A percentile compares a stretch with the other conserved stretches of the same genome.
These are phyloP conservation scores for Propsilocerus akamusi DNA, from an alignment of 1,140 invertebrate species.

Conservation along the genomic window DNA sequence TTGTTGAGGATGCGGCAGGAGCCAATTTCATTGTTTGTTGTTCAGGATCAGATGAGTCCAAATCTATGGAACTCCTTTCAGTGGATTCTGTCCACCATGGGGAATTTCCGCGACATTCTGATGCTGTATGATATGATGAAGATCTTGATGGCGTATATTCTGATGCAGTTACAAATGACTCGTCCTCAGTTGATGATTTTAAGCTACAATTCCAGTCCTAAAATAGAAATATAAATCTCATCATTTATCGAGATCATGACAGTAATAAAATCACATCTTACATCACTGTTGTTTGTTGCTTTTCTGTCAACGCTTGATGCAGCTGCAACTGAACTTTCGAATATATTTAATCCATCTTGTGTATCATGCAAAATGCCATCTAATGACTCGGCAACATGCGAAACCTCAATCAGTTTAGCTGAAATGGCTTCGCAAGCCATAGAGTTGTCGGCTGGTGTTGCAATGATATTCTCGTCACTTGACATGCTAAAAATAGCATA, in stretches of 20 bases:
- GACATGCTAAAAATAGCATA: not conserved
- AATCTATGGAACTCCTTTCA: constrained; percentile 20
- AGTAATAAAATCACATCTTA: constrained; percentile 8
- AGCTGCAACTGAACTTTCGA: constrained; percentile 8
- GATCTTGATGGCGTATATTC: constrained; percentile 45
- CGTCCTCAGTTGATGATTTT: constrained; percentile 25
- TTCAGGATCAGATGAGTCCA: not conserved
- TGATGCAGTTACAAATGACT: constrained; percentile 48
- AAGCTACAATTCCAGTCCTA: constrained; percentile 22
- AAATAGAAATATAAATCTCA: constrained; percentile 4
- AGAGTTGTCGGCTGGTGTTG: constrained; percentile 27
- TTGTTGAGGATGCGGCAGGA: not conserved
- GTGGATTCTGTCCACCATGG: constrained; percentile 28
- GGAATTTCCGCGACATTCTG: constrained; percentile 33
- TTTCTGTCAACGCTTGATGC: constrained; percentile 12
- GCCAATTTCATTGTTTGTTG: not conserved
- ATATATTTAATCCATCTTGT: constrained; percentile 17
- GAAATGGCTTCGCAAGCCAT: constrained; percentile 44
- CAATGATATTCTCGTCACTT: constrained; percentile 4
- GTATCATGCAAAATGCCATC: constrained; percentile 35
- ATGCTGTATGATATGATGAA: constrained; percentile 43
- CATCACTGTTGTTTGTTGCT: constrained; percentile 13
- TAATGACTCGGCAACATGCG: constrained; percentile 41
- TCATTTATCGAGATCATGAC: not conserved
- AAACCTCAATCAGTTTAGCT: constrained; percentile 40